phyloP scores from a whole-genome alignment of 2,888 invertebrate species.

The Ommatoiulus sabulosus region DNA sequence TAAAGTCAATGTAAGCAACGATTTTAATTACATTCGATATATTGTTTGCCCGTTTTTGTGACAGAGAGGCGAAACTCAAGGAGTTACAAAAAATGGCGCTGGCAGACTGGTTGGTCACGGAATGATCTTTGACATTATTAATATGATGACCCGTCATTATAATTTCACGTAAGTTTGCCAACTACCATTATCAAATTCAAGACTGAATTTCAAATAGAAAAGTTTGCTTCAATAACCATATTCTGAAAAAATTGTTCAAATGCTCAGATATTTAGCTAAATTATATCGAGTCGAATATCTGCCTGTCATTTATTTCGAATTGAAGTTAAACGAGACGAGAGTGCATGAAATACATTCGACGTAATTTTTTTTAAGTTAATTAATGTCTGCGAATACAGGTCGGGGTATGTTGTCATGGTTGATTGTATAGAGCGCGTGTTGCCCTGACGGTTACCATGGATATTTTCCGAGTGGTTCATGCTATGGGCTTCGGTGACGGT shows the following conservation, averaged over 20 bases:
- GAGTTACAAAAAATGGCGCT: not conserved
- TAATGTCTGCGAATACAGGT: not conserved
- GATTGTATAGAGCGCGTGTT: not conserved
- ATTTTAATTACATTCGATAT: no score
- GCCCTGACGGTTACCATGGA: not conserved
- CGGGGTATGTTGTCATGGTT: not conserved
- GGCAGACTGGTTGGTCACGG: constrained; percentile 52
- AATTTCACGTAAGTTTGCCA: constrained; percentile 50
- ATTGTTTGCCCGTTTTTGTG: no score
- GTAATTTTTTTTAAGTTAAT: not conserved
- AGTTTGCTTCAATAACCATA: no score
- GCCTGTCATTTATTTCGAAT: no score
- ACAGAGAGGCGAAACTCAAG: constrained; percentile 52
- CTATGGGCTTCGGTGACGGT: not conserved
- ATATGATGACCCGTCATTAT: constrained; percentile 47
- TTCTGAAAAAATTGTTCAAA: no score
- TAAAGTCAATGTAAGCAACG: no score
- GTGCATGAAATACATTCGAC: no score
- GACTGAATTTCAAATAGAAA: no score
- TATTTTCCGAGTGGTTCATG: not conserved
- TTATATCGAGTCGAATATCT: no score
- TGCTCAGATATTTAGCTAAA: no score
- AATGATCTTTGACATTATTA: constrained; percentile 56
- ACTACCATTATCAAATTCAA: not conserved
- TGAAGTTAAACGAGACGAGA: no score